phyloP scores from a whole-genome alignment of 2,797 vertebrate species.

The Eleutherodactylus coqui region DNA sequence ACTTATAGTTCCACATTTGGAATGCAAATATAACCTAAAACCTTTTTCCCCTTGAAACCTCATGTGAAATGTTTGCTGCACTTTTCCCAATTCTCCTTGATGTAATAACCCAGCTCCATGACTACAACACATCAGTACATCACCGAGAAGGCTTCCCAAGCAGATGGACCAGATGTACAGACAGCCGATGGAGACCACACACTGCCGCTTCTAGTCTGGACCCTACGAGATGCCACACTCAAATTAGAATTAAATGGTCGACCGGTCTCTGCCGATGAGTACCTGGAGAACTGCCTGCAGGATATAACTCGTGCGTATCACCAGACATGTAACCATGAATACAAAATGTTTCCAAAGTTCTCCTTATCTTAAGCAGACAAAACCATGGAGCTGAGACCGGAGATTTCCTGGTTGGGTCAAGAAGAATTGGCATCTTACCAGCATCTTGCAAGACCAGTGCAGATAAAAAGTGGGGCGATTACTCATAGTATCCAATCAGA shows the following conservation, averaged over 20 bases:
- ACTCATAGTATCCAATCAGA: too few relatives aligned
- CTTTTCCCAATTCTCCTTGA: not conserved
- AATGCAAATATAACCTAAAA: not conserved
- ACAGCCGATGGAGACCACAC: not conserved
- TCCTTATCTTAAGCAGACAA: not conserved
- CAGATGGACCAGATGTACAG: conserved; percentile 17
- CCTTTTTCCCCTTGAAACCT: conserved; percentile 49
- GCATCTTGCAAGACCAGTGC: too few relatives aligned
- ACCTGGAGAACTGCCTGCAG: conserved; percentile 71
- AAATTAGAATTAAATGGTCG: conserved; percentile 59
- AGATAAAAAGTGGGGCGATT: too few relatives aligned
- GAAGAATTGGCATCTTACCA: too few relatives aligned
- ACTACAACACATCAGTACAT: conserved; percentile 69
- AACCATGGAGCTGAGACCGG: too few relatives aligned
- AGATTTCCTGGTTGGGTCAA: too few relatives aligned
- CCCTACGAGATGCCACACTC: conserved; percentile 73
- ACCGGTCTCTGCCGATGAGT: conserved; percentile 69
- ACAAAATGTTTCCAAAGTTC: not conserved
- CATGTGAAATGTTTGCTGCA: not conserved
- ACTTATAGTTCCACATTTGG: too few relatives aligned
- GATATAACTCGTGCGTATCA: conserved; percentile 65
- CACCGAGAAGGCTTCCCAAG: conserved; percentile 59
- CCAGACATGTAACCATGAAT: not conserved
- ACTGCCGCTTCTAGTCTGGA: conserved; percentile 76
- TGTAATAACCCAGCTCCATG: conserved; percentile 67